Evolutionary conservation across 2,888 invertebrate genomes (phyloP).

Genomic region (Lochmaea capreae): DNA sequence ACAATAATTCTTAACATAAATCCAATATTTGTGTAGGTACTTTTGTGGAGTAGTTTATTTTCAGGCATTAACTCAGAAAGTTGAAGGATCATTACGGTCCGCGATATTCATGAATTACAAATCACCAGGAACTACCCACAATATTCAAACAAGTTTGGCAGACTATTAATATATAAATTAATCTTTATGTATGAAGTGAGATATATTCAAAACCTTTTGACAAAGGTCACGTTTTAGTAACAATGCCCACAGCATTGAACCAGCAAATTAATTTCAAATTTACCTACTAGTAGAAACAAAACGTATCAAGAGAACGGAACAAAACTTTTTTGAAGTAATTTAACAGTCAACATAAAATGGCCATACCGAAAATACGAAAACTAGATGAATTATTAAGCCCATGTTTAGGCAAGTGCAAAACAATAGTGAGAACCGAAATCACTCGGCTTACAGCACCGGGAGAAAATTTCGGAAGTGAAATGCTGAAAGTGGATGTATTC

Average conservation of each 20-base stretch:
- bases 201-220: neutral
- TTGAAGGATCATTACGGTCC: too few species aligned
- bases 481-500: constrained; percentile 60
- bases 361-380: constrained; percentile 29
- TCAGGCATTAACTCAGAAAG: too few species aligned
- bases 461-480: constrained; percentile 71
- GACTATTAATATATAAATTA: too few species aligned
- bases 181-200: neutral
- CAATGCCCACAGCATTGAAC: neutral
- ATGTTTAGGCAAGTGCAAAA: constrained; percentile 21
- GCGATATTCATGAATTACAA: too few species aligned
- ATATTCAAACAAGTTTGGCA: too few species aligned
- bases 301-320: neutral
- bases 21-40: too few species aligned
- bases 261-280: neutral
- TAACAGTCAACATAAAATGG: constrained; percentile 7
- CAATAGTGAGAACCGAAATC: constrained; percentile 45
- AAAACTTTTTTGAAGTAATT: neutral
- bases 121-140: too few species aligned
- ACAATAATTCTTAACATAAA: too few species aligned
- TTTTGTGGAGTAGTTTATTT: too few species aligned
- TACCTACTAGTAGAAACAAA: neutral
- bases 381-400: constrained; percentile 29
- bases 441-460: constrained; percentile 66
- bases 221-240: neutral